These are phyloP conservation scores for Pseudorhombus dupliciocellatus DNA, from an alignment of 2,113 vertebrate species.

Conservation along the genomic window DNA sequence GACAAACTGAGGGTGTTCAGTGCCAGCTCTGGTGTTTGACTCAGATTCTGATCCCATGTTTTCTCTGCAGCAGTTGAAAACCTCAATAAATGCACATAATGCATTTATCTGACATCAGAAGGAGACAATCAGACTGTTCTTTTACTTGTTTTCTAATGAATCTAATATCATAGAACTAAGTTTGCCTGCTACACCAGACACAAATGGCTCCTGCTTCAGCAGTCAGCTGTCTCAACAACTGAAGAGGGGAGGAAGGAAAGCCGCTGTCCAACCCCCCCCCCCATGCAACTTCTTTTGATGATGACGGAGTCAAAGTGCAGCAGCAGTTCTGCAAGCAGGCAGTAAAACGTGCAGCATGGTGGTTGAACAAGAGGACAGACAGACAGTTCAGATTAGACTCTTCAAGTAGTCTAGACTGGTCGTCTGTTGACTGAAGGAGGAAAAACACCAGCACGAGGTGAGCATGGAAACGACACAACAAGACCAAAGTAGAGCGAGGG, in stretches of 20 bases:
- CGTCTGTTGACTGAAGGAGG: not conserved
- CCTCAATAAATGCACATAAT: not conserved
- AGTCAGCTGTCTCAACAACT: conserved; percentile 23
- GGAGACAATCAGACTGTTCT: not conserved
- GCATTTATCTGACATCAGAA: not conserved
- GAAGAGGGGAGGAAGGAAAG: not conserved
- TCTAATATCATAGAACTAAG: not conserved
- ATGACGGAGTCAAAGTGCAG: conserved; percentile 24
- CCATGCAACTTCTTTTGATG: not conserved
- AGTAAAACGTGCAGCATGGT: not conserved
- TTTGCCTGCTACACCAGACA: not conserved
- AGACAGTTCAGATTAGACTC: not conserved
- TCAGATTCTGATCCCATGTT: not conserved
- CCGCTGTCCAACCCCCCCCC: not conserved
- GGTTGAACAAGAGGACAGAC: not conserved
- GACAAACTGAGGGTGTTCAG: not conserved
- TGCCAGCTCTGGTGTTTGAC: not conserved
- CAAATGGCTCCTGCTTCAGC: not conserved
- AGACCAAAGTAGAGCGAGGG: too few species aligned
- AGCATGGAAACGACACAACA: conserved; percentile 5
- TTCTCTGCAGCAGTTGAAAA: conserved; percentile 6
- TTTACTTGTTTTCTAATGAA: not conserved
- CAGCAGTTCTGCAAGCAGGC: conserved; percentile 8
- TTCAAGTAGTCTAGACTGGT: not conserved
- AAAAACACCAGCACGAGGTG: not conserved